phyloP scores from a whole-genome alignment of 2,888 invertebrate species.

The Rugalucina vietnamica region DNA sequence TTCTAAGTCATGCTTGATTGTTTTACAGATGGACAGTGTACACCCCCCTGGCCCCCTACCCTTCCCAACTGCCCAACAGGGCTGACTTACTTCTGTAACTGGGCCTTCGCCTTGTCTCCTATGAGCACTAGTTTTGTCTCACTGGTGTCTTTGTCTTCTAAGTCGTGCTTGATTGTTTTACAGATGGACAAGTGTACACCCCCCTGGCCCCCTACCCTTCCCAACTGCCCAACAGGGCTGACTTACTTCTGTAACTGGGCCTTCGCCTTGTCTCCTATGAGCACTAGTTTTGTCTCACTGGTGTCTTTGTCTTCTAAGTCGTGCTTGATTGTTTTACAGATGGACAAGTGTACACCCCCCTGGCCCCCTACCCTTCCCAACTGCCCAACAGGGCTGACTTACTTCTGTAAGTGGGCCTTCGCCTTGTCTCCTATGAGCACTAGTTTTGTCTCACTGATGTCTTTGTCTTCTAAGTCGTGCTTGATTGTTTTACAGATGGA shows the following conservation, averaged over 20 bases:
- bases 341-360: slow-evolving; percentile 97
- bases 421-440: slow-evolving; percentile 98
- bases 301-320: slow-evolving; percentile 85
- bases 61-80: no score
- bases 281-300: slow-evolving; percentile 89
- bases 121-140: slow-evolving; percentile 92
- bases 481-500: slow-evolving; percentile 94
- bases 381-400: no score
- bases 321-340: slow-evolving; percentile 92
- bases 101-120: slow-evolving; percentile 94
- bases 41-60: no score
- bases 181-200: slow-evolving; percentile 97
- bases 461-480: slow-evolving; percentile 85
- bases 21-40: slow-evolving; percentile 95
- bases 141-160: slow-evolving; percentile 85
- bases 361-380: no score
- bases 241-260: neutral
- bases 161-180: slow-evolving; percentile 90
- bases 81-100: neutral
- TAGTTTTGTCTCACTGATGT: slow-evolving; percentile 87
- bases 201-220: slow-evolving; percentile 98
- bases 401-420: slow-evolving; percentile 82
- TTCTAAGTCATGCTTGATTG: slow-evolving; percentile 89
- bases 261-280: slow-evolving; percentile 98
- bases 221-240: no score